Evolutionary conservation across 2,888 invertebrate species (phyloP).

Genomic region (Eurytoma adleriae): DNA sequence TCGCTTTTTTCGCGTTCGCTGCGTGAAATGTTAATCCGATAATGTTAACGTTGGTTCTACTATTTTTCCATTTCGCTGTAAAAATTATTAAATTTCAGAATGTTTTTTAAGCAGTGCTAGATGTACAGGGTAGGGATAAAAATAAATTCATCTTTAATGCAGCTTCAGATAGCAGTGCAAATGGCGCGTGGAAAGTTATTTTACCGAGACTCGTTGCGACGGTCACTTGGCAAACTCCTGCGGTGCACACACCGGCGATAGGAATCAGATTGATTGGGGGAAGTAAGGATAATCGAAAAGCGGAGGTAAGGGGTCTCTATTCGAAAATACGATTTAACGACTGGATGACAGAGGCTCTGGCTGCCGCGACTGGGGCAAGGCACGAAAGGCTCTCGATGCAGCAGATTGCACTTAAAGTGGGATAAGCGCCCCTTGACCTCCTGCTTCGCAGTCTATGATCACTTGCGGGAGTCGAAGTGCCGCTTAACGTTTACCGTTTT

Average conservation of each 20-base stretch:
- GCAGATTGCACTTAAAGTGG: slow-evolving; percentile 62
- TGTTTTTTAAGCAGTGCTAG: too few relatives aligned
- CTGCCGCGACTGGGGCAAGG: slow-evolving; percentile 41
- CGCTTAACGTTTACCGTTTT: slow-evolving; percentile 56
- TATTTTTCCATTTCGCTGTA: too few relatives aligned
- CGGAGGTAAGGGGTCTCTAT: not conserved
- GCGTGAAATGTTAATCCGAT: too few relatives aligned
- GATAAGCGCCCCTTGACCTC: slow-evolving; percentile 66
- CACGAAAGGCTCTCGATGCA: slow-evolving; percentile 55
- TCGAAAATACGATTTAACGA: slow-evolving; percentile 36
- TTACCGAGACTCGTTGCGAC: not conserved
- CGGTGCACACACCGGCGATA: not conserved
- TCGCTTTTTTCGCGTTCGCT: too few relatives aligned
- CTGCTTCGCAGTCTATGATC: slow-evolving; percentile 59
- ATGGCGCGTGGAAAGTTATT: too few relatives aligned
- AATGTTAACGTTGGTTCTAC: too few relatives aligned
- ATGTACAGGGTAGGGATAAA: too few relatives aligned
- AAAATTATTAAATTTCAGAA: too few relatives aligned
- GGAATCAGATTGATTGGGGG: slow-evolving; percentile 16
- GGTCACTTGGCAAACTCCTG: not conserved
- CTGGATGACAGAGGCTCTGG: not conserved
- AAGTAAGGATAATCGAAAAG: slow-evolving; percentile 43
- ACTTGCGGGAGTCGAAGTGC: slow-evolving; percentile 57
- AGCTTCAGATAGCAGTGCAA: too few relatives aligned
- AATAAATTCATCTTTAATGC: too few relatives aligned